Evolutionary conservation across 1,140 invertebrate genomes (phyloP), one percentile per base, ranked within the genome.

Genomic region (Micrasema minimum): DNA sequence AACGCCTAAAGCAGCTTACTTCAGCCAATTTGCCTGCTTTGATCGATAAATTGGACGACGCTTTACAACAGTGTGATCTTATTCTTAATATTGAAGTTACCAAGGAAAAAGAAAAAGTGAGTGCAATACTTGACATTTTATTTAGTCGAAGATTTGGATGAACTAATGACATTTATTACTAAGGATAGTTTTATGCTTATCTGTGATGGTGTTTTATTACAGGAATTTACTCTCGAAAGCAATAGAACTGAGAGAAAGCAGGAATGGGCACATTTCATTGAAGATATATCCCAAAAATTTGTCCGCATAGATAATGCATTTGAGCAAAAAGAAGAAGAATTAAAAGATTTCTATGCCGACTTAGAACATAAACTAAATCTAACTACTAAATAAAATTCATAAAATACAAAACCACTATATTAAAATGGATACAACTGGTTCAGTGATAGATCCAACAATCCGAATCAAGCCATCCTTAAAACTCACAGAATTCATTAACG

Each of bases 311-410:
- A 94, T 77, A 87, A 89, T 77, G 89, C 90, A 23, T 93, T 93
- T 83, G 86, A 89, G 76, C 88, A 91, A 77, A 93, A 93, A 81
- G 90, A 93, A 84, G 87, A 90, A 77, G 89, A 93, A 83, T 81
- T 93, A 4, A 86, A 87, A 72, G 87, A 91, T 72, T 89, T 91
- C 71, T 94, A 93, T 79, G 79, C 87, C 38, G 90, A 93, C 77
- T 80, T 94, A 46, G 90, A 93, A 80, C 86, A 87, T 68, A 92
- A 93, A 77, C 80, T 93, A 5, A 89, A 91, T 66, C 89, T 91
- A 80, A 83, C 83, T 53, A 76, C 73, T 66, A 64, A 72, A 20
- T 76, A 72, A 74, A n/a, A 45, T 48, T 37, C 79, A 76, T 80
- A 69, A 81, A 45, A 41, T 65, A 55, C 20, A n/a, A n/a, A n/a